phyloP scores from a whole-genome alignment of 2,113 vertebrate species.

The Crocuta crocuta region DNA sequence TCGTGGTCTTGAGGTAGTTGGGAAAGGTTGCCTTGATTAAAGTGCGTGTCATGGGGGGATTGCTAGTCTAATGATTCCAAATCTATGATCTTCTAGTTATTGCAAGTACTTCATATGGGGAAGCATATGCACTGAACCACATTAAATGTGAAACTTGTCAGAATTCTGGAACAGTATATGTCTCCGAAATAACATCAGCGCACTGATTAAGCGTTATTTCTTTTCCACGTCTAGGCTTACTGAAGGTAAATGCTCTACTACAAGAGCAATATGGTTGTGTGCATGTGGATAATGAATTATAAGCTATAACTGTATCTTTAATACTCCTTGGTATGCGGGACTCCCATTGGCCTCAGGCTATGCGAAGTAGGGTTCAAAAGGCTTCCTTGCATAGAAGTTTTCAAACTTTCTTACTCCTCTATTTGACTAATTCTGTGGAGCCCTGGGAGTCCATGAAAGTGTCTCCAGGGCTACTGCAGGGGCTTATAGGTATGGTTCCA shows the following conservation, averaged over 20 bases:
- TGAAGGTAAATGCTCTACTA: not conserved
- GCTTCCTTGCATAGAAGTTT: not conserved
- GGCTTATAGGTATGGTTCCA: not conserved
- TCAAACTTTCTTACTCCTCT: not conserved
- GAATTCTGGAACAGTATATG: constrained; percentile 20
- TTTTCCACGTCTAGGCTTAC: not conserved
- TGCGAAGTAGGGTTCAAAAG: not conserved
- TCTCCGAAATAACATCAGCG: not conserved
- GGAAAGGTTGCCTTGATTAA: not conserved
- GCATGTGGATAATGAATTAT: not conserved
- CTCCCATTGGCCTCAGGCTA: not conserved
- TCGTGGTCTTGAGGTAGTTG: not conserved
- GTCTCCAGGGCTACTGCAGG: not conserved
- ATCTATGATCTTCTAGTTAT: not conserved
- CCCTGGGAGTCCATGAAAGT: not conserved
- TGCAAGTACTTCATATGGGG: not conserved
- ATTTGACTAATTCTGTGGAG: not conserved
- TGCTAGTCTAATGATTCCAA: not conserved
- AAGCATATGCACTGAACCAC: not conserved
- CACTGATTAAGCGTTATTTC: not conserved
- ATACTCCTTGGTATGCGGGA: not conserved
- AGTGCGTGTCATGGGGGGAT: not conserved
- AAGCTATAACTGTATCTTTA: not conserved
- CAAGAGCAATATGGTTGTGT: not conserved
- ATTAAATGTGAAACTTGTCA: constrained; percentile 8